These are phyloP conservation scores for Neodiprion pinetum DNA, from an alignment of 1,140 invertebrate species.

Conservation along the genomic window DNA sequence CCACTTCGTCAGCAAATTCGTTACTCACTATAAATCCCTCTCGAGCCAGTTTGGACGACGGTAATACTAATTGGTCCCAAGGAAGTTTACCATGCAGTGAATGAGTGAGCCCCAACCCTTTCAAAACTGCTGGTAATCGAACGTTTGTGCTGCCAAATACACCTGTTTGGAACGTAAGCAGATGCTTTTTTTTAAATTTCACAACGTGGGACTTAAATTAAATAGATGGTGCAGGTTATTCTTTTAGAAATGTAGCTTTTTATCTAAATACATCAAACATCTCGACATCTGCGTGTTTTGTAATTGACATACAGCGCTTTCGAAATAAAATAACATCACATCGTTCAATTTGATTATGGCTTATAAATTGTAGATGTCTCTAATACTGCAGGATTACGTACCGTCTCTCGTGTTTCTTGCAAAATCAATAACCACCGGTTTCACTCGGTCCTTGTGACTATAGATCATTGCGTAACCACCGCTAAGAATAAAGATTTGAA, in stretches of 20 bases:
- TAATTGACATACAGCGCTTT: too few relatives aligned
- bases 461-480: conserved; percentile 78
- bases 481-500: conserved; percentile 58
- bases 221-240: conserved; percentile 31
- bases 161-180: conserved; percentile 28
- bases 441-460: conserved; percentile 64
- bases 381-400: conserved; percentile 22
- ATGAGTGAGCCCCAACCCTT: conserved; percentile 68
- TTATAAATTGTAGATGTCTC: neutral
- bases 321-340: too few relatives aligned
- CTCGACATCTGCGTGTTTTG: too few relatives aligned
- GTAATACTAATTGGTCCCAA: conserved; percentile 72
- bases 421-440: conserved; percentile 67
- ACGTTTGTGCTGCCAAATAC: conserved; percentile 42
- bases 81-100: conserved; percentile 67
- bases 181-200: conserved; percentile 18
- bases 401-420: conserved; percentile 50
- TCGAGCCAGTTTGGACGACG: conserved; percentile 69
- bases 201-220: conserved; percentile 19
- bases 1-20: conserved; percentile 57
- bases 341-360: conserved; percentile 14
- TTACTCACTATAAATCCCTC: conserved; percentile 63
- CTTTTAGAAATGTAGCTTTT: conserved; percentile 9
- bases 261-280: too few relatives aligned
- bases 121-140: conserved; percentile 66